These are phyloP conservation scores for Slavum lentiscoides DNA, from an alignment of 2,888 invertebrate genomes.

Conservation along the genomic window DNA sequence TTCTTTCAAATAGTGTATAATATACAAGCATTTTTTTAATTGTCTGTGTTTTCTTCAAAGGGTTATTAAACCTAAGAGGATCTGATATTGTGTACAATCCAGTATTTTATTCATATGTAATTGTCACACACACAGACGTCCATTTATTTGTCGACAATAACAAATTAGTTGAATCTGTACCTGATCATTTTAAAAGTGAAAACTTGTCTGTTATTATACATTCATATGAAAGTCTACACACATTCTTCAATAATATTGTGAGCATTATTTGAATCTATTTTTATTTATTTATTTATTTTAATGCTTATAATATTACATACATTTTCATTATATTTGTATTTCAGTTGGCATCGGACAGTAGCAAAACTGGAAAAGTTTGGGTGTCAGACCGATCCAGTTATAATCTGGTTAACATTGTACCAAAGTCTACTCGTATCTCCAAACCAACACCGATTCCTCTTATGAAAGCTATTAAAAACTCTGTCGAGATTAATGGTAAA, in stretches of 20 bases:
- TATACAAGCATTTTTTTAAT: background rate
- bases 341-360: constrained; percentile 50
- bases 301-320: background rate
- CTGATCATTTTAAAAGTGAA: constrained; percentile 67
- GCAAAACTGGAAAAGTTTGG: constrained; percentile 63
- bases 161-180: constrained; percentile 63
- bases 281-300: background rate
- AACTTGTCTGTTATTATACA: constrained; percentile 63
- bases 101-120: constrained; percentile 76
- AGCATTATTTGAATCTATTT: constrained; percentile 36
- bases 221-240: constrained; percentile 65
- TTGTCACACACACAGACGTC: constrained; percentile 65
- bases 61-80: constrained; percentile 84
- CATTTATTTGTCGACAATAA: constrained; percentile 70
- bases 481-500: constrained; percentile 71
- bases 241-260: constrained; percentile 62
- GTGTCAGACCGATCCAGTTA: constrained; percentile 67
- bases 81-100: constrained; percentile 88
- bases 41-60: constrained; percentile 60
- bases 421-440: constrained; percentile 61
- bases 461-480: constrained; percentile 88
- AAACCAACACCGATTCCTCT: constrained; percentile 78
- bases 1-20: no score
- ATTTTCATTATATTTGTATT: background rate
- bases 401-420: constrained; percentile 63